Conservation (phyloP, 2,797 vertebrate species). For the Silurus aristotelis region DNA sequence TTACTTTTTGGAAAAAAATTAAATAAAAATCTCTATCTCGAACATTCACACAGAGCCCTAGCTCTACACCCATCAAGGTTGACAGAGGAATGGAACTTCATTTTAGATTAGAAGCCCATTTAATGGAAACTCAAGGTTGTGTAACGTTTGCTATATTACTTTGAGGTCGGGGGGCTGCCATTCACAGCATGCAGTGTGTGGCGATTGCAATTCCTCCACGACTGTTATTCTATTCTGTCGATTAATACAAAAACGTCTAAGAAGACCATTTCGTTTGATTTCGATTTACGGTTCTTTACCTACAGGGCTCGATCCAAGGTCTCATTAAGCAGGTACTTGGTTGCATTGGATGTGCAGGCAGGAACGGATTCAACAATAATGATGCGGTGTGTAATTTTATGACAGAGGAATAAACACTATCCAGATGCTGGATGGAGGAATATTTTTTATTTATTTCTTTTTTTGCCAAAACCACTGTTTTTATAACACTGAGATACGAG, state of each 20-base stretch:
- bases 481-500: conserved; percentile 63
- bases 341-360: conserved; percentile 3
- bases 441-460: conserved; percentile 45
- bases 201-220: conserved; percentile 59
- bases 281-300: conserved; percentile 9
- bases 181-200: conserved; percentile 67
- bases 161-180: conserved; percentile 59
- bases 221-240: conserved; percentile 63
- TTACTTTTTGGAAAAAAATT: conserved; percentile 41
- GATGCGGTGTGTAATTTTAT: conserved; percentile 53
- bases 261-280: conserved; percentile 7
- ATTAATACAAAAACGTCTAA: neutral
- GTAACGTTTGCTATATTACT: conserved; percentile 67
- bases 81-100: conserved; percentile 41
- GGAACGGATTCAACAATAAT: conserved; percentile 8
- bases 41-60: conserved; percentile 31
- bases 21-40: conserved; percentile 19
- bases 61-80: conserved; percentile 16
- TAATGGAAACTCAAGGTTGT: conserved; percentile 62
- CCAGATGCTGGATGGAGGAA: conserved; percentile 50
- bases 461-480: conserved; percentile 42
- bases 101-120: conserved; percentile 55
- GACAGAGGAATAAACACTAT: conserved; percentile 63
- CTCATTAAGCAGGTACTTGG: conserved; percentile 11
- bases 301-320: neutral